A percentile compares a stretch with the other conserved stretches of the same genome.
These are phyloP conservation scores for Heliangelus exortis DNA, from an alignment of 2,797 vertebrate species.

Conservation along the genomic window DNA sequence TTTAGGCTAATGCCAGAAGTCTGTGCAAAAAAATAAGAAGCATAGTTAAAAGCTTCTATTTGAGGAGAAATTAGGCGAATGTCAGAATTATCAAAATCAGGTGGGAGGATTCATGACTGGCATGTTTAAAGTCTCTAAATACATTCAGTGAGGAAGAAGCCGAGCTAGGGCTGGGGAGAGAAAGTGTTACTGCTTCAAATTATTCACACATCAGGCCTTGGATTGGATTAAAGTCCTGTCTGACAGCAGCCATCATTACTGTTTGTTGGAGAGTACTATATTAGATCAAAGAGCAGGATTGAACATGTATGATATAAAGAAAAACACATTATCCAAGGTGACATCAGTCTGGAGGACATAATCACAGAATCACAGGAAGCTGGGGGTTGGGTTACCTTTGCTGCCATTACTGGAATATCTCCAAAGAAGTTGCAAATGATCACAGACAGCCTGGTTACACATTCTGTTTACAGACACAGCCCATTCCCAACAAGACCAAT, in stretches of 20 bases:
- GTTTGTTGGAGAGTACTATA: not conserved
- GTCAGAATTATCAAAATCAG: not conserved
- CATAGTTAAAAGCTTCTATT: not conserved
- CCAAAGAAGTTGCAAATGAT: not conserved
- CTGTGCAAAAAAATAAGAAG: not conserved
- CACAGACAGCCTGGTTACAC: not conserved
- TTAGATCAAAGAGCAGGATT: slow-evolving; percentile 2
- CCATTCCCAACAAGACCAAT: not conserved
- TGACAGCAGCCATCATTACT: slow-evolving; percentile 17
- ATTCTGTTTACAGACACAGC: not conserved
- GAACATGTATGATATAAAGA: slow-evolving; percentile 14
- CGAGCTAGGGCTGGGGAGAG: not conserved
- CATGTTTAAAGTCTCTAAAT: not conserved
- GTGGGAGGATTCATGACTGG: not conserved
- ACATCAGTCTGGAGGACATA: not conserved
- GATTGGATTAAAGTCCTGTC: slow-evolving; percentile 26
- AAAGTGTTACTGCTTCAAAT: not conserved
- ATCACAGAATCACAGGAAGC: too few species aligned
- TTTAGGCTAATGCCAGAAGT: not conserved
- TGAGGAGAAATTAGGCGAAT: not conserved
- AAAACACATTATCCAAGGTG: slow-evolving; percentile 22
- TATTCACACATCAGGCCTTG: not conserved
- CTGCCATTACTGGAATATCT: not conserved
- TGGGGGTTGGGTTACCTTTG: not conserved
- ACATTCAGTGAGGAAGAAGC: not conserved